Base-by-base conservation (phyloP, 2,888 invertebrate species). In the Drosophila borealis region DNA sequence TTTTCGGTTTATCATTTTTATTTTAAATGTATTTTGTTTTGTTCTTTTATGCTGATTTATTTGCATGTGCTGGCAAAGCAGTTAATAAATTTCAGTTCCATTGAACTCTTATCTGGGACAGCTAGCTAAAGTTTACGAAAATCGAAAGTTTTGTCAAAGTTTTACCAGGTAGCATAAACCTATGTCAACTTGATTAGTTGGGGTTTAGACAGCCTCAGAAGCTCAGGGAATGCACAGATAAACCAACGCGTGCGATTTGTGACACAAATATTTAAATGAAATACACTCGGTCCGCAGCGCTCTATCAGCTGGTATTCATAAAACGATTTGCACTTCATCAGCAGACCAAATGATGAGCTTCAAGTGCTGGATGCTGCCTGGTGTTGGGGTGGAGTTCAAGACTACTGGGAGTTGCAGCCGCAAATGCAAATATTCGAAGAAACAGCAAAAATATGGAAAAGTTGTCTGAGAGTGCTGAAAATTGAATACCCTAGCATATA, bases 121-220 rank as follows among this genome's bases (percentile, higher is more conserved):
- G 65, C 19, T 21, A 45, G 6, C 39, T 14, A 67, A 73, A 79
- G 70, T 63, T 88, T 81, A 70, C 13, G 25, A 56, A 68, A 70
- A 74, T 65, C 86, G 49, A 80, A 85, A 85, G 77, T 86, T 86
- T 57, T 55, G 54, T 48, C 36, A 59, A 76, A 74, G 69, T 81
- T 75, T 75, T 62, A 4, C 36, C 67, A 55, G 56, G 61, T 57
- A 55, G 50, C 45, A 21, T 55, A 73, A 73, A 82, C 82, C 82
- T 86, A 71, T 73, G 74, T 86, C 85, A 86, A 83, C 49, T 83
- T 86, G 89, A 87, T 88, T 86, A 86, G 80, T 71, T 70, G n/a
- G 62, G 63, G 61, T 61, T 55, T 55, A 55, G 74, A 87, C 81
- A 84, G 75, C 54, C 64, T 8, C 29, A 29, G 8, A 33, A 29